Base-by-base conservation (phyloP, 1,140 invertebrate species). In the Drosophila willistoni region DNA sequence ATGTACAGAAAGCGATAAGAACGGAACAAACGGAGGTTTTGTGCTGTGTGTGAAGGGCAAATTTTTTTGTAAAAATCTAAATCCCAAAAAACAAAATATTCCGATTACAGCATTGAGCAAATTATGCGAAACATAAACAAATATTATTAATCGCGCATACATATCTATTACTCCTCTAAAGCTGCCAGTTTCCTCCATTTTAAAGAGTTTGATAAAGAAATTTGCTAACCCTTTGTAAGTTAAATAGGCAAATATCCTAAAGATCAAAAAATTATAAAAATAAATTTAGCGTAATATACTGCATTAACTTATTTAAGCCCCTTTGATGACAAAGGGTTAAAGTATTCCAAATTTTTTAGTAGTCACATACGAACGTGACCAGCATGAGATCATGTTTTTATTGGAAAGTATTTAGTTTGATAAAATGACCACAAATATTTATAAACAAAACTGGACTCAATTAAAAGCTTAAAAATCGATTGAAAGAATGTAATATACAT, bases 401-500 rank as follows among this genome's bases (percentile, higher is more conserved):
- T 10, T 13, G 33, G 7, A 61, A 41, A 44, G 22, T n/a, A 13
- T 10, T 51, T 22, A 22, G 44, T 17, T 14, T 75, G 73, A 75
- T 75, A 63, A 70, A 76, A 70, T 60, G 63, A 34, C 69, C 7
- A 14, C 0, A 36, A 17, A 41, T 41, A 51, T 62, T 33, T 72
- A 72, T 74, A 56, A 76, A 60, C 7, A 6, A 22, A 69, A 76
- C 59, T 76, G 66, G 42, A 76, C 73, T 55, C 76, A 70, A 76
- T 77, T 70, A 76, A 41, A 60, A 61, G 73, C 73, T 76, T 63
- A 60, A 70, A 77, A 77, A 55, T 44, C 73, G 39, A 77, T 77
- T 70, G 7, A 39, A 59, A 19, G 6, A 36, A 9, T 25, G 39
- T 7, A 59, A 19, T 13, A 12, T n/a, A n/a, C n/a, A n/a, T 36